phyloP scores from a whole-genome alignment of 2,888 invertebrate genomes.

The Pediacus dermestoides region DNA sequence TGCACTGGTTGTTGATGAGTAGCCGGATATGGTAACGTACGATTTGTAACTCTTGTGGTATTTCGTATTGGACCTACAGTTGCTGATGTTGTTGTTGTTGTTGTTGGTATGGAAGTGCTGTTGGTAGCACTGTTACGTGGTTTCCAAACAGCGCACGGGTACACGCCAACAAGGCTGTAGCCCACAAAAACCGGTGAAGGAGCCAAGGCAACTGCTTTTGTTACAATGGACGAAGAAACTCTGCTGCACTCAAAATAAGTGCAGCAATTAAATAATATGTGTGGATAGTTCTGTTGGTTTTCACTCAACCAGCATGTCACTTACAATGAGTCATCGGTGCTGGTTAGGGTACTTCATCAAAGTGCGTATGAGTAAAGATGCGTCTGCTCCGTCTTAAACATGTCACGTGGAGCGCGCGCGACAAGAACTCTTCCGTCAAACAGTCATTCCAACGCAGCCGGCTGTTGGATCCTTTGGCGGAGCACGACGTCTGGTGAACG shows the following conservation, averaged over 20 bases:
- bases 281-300: slow-evolving; percentile 14
- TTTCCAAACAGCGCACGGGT: slow-evolving; percentile 56
- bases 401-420: slow-evolving; percentile 44
- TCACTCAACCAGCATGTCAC: slow-evolving; percentile 11
- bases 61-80: slow-evolving; percentile 13
- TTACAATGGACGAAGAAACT: slow-evolving; percentile 29
- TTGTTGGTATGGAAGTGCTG: slow-evolving; percentile 12
- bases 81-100: slow-evolving; percentile 14
- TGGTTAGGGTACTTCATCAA: slow-evolving; percentile 31
- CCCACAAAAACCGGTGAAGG: slow-evolving; percentile 50
- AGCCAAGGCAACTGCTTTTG: slow-evolving; percentile 49
- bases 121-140: slow-evolving; percentile 36
- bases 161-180: slow-evolving; percentile 56
- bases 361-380: slow-evolving; percentile 40
- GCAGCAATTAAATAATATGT: slow-evolving; percentile 18
- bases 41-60: not conserved
- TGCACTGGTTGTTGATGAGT: slow-evolving; percentile 27
- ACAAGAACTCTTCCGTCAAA: no score
- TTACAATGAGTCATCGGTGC: slow-evolving; percentile 8
- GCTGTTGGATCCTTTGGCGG: no score
- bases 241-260: slow-evolving; percentile 27
- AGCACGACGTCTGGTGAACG: no score
- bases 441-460: no score
- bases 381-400: slow-evolving; percentile 47
- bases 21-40: slow-evolving; percentile 2